Evolutionary conservation across 2,888 invertebrate species (phyloP), one percentile per base, ranked within the genome.

Genomic region (Macropis europaea): DNA sequence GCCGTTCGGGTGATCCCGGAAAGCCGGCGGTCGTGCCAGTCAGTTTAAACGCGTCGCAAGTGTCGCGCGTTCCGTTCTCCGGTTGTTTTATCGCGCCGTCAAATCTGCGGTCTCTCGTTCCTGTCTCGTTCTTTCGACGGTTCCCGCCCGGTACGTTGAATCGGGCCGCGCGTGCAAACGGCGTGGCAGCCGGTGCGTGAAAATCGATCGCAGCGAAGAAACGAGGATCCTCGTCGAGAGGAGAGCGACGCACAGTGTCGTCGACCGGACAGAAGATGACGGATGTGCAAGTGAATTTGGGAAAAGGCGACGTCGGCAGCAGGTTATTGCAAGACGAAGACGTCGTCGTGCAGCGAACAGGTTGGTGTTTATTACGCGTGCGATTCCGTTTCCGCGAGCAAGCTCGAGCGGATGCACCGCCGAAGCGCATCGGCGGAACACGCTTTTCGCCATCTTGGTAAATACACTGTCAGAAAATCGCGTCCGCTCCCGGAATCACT

Each of bases 11-110:
- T 30, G 78, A 79, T 72, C 80, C 82, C 86, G 84, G 80, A 76
- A 74, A 77, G 81, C 83, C 82, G 85, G 81, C 82, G 81, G 78
- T 64, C 80, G 76, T 76, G 80, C 28, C 83, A 87, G 84, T 84
- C 78, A 76, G 84, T 88, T 87, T 80, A 88, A 88, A 88, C 87
- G 86, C 74, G 73, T 77, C 76, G 73, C 61, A 72, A 82, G 80
- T 73, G 77, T 73, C 69, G 76, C 75, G 76, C 63, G 76, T 71
- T 61, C 62, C 69, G 53, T 59, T 43, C 53, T 36, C 19, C 30
- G 17, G 26, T n/a, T n/a, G n/a, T 40, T 30, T 57, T 19, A 17
- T 53, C 30, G 42, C 5, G n/a, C 9, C 40, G 15, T n/a, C 15
- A 24, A 19, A 22, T 7, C 3, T 7, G 32, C 19, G 17, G 3